Evolutionary conservation across 2,113 vertebrate genomes (phyloP).

Genomic region (Eurystomus gularis): DNA sequence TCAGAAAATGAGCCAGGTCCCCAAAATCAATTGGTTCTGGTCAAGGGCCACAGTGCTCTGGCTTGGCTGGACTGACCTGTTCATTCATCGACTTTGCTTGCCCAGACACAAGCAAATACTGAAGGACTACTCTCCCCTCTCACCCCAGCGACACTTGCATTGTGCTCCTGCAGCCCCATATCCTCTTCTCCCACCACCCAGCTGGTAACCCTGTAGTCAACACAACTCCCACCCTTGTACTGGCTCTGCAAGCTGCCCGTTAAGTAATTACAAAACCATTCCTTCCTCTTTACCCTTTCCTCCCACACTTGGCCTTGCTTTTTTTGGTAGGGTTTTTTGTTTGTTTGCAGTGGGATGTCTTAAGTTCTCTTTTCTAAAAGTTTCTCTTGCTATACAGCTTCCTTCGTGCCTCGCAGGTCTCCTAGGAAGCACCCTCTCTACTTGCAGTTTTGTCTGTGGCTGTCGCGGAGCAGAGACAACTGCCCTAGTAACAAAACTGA

Average conservation of each 20-base stretch:
- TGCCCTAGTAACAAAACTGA: not conserved
- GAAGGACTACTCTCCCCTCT: not conserved
- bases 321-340: not conserved
- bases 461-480: not conserved
- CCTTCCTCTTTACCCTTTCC: not conserved
- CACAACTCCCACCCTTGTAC: not conserved
- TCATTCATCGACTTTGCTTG: not conserved
- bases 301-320: not conserved
- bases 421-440: not conserved
- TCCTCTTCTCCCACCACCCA: not conserved
- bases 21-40: not conserved
- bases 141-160: not conserved
- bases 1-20: not conserved
- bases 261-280: not conserved
- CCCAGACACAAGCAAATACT: not conserved
- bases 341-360: accelerated
- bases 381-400: not conserved
- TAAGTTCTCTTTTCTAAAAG: not conserved
- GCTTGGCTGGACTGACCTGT: not conserved
- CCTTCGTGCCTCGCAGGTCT: not conserved
- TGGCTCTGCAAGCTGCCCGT: not conserved
- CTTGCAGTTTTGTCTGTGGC: not conserved
- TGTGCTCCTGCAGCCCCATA: not conserved
- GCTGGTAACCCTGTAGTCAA: not conserved
- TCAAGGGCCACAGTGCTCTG: not conserved